phyloP scores from a whole-genome alignment of 2,888 invertebrate genomes.

The Platycheirus rosarum region DNA sequence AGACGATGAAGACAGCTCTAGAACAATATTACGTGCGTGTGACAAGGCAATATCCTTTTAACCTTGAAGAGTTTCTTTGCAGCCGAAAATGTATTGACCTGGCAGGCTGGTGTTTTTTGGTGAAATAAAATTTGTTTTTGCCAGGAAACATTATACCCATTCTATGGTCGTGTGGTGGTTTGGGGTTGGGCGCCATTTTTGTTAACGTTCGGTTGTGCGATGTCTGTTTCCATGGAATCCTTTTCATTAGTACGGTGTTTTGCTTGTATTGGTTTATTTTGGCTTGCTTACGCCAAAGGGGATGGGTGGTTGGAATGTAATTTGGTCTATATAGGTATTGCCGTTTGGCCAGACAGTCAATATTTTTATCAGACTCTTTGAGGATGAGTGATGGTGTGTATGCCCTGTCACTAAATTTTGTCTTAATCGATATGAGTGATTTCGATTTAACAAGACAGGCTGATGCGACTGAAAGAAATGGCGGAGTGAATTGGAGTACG shows the following conservation, averaged over 20 bases:
- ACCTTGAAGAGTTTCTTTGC: conserved; percentile 81
- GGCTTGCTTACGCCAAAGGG: background rate
- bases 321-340: background rate
- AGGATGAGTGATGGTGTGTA: background rate
- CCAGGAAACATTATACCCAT: conserved; percentile 67
- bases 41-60: conserved; percentile 82
- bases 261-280: conserved; percentile 11
- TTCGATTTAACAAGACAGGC: background rate
- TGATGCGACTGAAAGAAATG: too few relatives aligned
- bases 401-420: conserved; percentile 8
- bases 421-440: conserved; percentile 27
- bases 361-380: background rate
- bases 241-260: conserved; percentile 1
- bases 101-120: conserved; percentile 59
- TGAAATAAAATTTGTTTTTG: conserved; percentile 44
- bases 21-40: conserved; percentile 57
- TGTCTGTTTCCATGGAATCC: conserved; percentile 71
- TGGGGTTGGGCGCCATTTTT: conserved; percentile 57
- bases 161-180: background rate
- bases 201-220: conserved; percentile 58
- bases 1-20: conserved; percentile 3
- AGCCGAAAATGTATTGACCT: conserved; percentile 82
- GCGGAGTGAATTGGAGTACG: too few relatives aligned
- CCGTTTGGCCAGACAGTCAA: conserved; percentile 29
- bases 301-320: background rate